Percentiles rank a stretch among this genome's conserved stretches.
Evolutionary conservation across 2,797 vertebrate genomes (phyloP).

Genomic region (Micrastur ruficollis): DNA sequence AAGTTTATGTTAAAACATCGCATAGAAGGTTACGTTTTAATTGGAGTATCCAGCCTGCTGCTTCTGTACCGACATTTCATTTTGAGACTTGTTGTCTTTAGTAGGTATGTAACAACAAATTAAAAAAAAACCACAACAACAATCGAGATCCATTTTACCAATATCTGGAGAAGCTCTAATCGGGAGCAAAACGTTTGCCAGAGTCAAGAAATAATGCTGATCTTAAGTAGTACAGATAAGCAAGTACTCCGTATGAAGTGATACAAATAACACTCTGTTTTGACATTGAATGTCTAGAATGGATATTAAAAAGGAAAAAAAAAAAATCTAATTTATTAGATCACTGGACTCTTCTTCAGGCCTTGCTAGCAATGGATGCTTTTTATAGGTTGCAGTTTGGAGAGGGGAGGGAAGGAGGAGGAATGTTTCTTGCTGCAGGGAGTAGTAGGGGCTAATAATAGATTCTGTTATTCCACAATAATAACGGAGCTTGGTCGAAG

Average conservation of each 20-base stretch:
- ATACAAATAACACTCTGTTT: background rate
- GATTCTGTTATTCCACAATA: background rate
- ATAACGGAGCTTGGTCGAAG: background rate
- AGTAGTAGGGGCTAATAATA: background rate
- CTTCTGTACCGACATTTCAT: background rate
- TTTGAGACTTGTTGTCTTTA: background rate
- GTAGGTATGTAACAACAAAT: background rate
- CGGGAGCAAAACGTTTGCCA: background rate
- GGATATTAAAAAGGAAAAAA: background rate
- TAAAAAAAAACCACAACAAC: background rate
- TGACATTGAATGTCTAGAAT: constrained; percentile 9
- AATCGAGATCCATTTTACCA: background rate
- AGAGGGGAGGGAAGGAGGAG: background rate
- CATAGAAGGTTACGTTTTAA: background rate
- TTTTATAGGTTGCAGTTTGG: background rate
- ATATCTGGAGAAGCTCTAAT: background rate
- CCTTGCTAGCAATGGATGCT: background rate
- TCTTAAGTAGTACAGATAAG: background rate
- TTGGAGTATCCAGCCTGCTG: background rate
- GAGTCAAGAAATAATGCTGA: background rate
- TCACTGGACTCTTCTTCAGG: background rate
- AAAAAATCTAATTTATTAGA: background rate
- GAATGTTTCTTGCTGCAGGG: constrained; percentile 1
- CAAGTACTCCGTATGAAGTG: background rate
- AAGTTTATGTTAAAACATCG: background rate